A percentile compares a stretch with the other conserved stretches of the same genome.
These are phyloP conservation scores for Ascidia mentula DNA, from an alignment of 23 tunicate genomes.

Conservation along the genomic window DNA sequence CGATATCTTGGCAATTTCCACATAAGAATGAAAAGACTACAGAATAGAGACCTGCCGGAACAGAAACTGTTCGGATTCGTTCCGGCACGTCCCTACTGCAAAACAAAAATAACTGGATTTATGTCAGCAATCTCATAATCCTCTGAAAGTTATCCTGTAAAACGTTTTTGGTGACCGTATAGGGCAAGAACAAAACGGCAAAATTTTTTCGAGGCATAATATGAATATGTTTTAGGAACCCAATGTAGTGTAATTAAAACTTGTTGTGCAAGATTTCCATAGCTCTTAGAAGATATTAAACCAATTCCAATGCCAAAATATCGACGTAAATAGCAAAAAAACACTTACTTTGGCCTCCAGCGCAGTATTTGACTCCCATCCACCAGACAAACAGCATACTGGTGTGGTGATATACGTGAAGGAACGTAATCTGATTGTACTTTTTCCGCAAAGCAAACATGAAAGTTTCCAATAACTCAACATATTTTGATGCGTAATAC, in stretches of 20 bases:
- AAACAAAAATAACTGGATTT: no score
- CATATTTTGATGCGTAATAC: slow-evolving; percentile 74
- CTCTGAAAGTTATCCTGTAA: no score
- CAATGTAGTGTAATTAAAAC: no score
- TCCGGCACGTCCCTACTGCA: no score
- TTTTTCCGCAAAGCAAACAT: slow-evolving; percentile 77
- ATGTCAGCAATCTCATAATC: no score
- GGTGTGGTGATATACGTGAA: slow-evolving; percentile 77
- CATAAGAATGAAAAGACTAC: not conserved
- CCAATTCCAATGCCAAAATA: not conserved
- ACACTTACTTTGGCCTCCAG: slow-evolving; percentile 74
- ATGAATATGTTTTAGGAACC: no score
- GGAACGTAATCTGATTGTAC: slow-evolving; percentile 66
- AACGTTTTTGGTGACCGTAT: no score
- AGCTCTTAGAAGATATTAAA: not conserved
- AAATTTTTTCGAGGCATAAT: no score
- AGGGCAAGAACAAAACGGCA: no score
- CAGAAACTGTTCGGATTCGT: not conserved
- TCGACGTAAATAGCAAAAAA: not conserved
- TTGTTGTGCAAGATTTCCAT: no score
- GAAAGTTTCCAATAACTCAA: slow-evolving; percentile 66
- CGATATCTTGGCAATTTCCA: not conserved
- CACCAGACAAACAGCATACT: slow-evolving; percentile 77
- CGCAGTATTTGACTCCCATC: slow-evolving; percentile 55
- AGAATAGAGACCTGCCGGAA: not conserved